Evolutionary conservation across 2,888 invertebrate genomes (phyloP).

Genomic region (Zhuqinia jingwanae): DNA sequence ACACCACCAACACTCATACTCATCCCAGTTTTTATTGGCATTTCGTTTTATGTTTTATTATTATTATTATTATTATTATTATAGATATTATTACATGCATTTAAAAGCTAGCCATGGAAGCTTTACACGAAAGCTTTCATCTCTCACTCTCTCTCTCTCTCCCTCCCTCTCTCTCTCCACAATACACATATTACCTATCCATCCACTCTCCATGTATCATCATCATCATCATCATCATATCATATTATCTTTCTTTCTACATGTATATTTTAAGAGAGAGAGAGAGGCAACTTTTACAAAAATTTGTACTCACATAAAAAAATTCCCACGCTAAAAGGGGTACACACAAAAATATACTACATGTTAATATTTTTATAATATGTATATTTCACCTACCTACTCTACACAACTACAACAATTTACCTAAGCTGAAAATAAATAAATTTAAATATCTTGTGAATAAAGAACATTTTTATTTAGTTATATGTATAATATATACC

Average conservation of each 20-base stretch:
- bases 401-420: too few relatives aligned
- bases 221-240: not conserved
- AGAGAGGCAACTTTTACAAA: not conserved
- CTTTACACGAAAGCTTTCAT: not conserved
- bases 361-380: not conserved
- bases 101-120: too few relatives aligned
- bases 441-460: too few relatives aligned
- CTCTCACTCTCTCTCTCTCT: too few relatives aligned
- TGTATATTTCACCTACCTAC: too few relatives aligned
- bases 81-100: too few relatives aligned
- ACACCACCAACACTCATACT: not conserved
- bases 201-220: not conserved
- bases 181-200: too few relatives aligned
- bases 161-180: too few relatives aligned
- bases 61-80: not conserved
- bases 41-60: not conserved
- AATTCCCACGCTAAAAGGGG: constrained; percentile 51
- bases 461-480: too few relatives aligned
- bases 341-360: not conserved
- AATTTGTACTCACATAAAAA: not conserved
- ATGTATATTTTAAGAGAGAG: not conserved
- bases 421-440: too few relatives aligned
- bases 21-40: not conserved
- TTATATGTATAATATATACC: too few relatives aligned
- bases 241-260: not conserved